Conservation (phyloP, 2,888 invertebrate species). For the Synanthedon andrenaeformis region DNA sequence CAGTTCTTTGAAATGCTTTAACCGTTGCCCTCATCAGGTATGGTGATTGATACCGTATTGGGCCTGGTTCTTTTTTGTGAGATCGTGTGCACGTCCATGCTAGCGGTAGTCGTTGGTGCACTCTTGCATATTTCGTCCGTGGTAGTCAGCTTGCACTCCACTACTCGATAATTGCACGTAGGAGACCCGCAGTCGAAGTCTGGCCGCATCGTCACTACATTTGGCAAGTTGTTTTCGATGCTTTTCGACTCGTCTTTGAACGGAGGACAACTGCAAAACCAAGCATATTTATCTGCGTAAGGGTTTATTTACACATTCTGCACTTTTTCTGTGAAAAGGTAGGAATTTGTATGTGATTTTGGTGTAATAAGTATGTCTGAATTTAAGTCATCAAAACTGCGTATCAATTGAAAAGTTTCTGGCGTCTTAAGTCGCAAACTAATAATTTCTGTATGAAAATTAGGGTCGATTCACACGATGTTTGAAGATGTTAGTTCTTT, state of each 20-base stretch:
- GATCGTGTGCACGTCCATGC: slow-evolving; percentile 24
- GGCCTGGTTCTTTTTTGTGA: slow-evolving; percentile 35
- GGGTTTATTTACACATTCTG: no score
- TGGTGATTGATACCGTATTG: slow-evolving; percentile 70
- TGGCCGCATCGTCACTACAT: slow-evolving; percentile 40
- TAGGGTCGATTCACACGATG: no score
- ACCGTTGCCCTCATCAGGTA: slow-evolving; percentile 71
- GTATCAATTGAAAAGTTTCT: no score
- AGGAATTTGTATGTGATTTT: no score
- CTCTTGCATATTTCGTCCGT: slow-evolving; percentile 47
- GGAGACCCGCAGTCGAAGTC: slow-evolving; percentile 58
- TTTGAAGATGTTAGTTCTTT: no score
- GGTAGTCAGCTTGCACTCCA: slow-evolving; percentile 61
- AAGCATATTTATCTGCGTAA: neutral
- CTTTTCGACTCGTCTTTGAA: slow-evolving; percentile 52
- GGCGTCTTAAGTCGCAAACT: no score
- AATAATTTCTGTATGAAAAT: no score
- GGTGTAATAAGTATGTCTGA: no score
- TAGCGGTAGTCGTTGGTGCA: slow-evolving; percentile 20
- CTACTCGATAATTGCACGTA: slow-evolving; percentile 56
- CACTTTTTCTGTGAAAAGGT: no score
- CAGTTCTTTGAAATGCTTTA: slow-evolving; percentile 18
- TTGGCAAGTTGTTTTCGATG: slow-evolving; percentile 49
- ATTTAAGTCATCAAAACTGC: no score
- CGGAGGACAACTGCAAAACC: slow-evolving; percentile 48